phyloP scores from a whole-genome alignment of 2,113 vertebrate genomes.

The Oriolus oriolus region DNA sequence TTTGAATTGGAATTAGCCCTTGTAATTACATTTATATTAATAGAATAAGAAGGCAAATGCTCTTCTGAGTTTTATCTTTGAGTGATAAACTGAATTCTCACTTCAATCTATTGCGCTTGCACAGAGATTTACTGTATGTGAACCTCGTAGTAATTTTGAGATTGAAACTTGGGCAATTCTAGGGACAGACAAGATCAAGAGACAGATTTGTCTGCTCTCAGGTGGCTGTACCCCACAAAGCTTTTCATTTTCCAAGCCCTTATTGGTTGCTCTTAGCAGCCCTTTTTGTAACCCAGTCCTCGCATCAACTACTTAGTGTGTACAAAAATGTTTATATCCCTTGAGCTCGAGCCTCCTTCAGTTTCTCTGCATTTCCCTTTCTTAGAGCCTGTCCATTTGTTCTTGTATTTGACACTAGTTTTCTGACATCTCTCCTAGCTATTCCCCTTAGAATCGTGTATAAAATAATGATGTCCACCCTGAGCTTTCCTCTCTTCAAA shows the following conservation, averaged over 20 bases:
- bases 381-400: slow-evolving; percentile 49
- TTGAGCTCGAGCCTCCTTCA: neutral
- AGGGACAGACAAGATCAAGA: neutral
- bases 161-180: neutral
- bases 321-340: slow-evolving; percentile 22
- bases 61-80: slow-evolving; percentile 67
- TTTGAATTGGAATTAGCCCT: slow-evolving; percentile 66
- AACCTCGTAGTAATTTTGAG: slow-evolving; percentile 11
- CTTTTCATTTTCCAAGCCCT: neutral
- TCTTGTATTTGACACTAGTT: slow-evolving; percentile 47
- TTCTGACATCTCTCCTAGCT: slow-evolving; percentile 56
- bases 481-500: slow-evolving; percentile 60
- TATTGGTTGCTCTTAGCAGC: neutral
- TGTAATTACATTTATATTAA: slow-evolving; percentile 70
- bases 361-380: slow-evolving; percentile 36
- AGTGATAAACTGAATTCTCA: slow-evolving; percentile 65
- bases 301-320: neutral
- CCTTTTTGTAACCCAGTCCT: neutral
- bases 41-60: slow-evolving; percentile 58
- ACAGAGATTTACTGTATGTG: slow-evolving; percentile 52
- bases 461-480: slow-evolving; percentile 68
- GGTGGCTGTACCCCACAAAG: neutral
- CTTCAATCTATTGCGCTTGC: slow-evolving; percentile 41
- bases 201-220: neutral
- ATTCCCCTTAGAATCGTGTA: slow-evolving; percentile 44